Conservation (phyloP, 2,797 vertebrate genomes). For the Pterois miles region DNA sequence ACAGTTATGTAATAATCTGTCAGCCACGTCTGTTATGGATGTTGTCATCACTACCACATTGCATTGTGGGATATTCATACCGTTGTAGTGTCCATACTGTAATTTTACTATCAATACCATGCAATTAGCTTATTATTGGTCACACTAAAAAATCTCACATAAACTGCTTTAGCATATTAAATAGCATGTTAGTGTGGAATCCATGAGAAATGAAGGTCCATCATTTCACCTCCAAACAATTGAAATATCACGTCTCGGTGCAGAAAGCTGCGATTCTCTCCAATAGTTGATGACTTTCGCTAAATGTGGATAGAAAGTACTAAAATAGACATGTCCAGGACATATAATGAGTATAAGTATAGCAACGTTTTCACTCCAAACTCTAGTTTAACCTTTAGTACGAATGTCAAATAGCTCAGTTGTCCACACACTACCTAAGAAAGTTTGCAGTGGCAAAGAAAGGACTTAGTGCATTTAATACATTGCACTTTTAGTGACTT, state of each 20-base stretch:
- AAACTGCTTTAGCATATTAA: background rate
- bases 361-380: background rate
- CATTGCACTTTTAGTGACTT: conserved; percentile 80
- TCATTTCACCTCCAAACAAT: background rate
- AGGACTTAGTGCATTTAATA: conserved; percentile 67
- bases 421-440: conserved; percentile 25
- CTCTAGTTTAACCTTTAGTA: conserved; percentile 12
- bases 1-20: too few relatives aligned
- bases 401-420: background rate
- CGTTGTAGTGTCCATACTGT: too few relatives aligned
- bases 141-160: background rate
- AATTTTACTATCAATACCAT: too few relatives aligned
- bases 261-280: background rate
- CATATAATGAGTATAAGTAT: background rate
- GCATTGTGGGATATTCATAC: too few relatives aligned
- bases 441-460: conserved; percentile 65
- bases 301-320: background rate
- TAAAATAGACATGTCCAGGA: background rate
- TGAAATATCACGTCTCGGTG: background rate
- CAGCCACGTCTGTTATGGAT: too few relatives aligned
- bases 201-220: background rate
- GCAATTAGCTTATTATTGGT: too few relatives aligned
- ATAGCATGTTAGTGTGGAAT: background rate
- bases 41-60: too few relatives aligned
- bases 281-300: background rate